phyloP scores from a whole-genome alignment of 1,140 invertebrate species.

The Drosophila lacteicornis region DNA sequence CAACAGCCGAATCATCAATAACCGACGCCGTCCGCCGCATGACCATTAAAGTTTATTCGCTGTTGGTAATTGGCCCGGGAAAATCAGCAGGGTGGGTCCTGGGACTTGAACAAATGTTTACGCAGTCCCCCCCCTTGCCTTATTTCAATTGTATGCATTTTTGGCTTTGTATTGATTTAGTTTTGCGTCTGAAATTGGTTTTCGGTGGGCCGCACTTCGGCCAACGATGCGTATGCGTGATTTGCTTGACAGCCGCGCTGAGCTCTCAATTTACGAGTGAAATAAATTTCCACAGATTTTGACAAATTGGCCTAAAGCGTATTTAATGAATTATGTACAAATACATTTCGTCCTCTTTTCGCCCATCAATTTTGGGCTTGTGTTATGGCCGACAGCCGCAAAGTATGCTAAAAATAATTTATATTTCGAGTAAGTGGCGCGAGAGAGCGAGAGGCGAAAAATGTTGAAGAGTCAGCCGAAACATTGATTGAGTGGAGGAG shows the following conservation, averaged over 20 bases:
- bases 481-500: conserved; percentile 3
- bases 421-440: conserved; percentile 7
- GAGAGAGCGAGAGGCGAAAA: conserved; percentile 1
- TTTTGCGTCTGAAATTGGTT: conserved; percentile 42
- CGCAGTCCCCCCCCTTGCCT: neutral
- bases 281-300: conserved; percentile 47
- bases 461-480: conserved; percentile 10
- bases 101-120: conserved; percentile 42
- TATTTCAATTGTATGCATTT: conserved; percentile 34
- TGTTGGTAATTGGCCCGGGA: conserved; percentile 64
- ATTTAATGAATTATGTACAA: conserved; percentile 52
- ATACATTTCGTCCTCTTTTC: conserved; percentile 30
- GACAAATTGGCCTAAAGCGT: conserved; percentile 46
- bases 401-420: conserved; percentile 46
- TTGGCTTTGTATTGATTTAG: conserved; percentile 46
- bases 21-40: conserved; percentile 34
- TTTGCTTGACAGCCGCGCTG: conserved; percentile 33
- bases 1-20: conserved; percentile 38
- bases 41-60: conserved; percentile 74
- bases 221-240: conserved; percentile 35
- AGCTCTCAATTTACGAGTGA: conserved; percentile 55
- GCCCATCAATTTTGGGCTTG: conserved; percentile 33
- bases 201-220: conserved; percentile 1
- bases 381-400: conserved; percentile 33
- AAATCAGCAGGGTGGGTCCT: conserved; percentile 11